phyloP scores from a whole-genome alignment of 2,113 vertebrate genomes.

The Micronycteris hirsuta region DNA sequence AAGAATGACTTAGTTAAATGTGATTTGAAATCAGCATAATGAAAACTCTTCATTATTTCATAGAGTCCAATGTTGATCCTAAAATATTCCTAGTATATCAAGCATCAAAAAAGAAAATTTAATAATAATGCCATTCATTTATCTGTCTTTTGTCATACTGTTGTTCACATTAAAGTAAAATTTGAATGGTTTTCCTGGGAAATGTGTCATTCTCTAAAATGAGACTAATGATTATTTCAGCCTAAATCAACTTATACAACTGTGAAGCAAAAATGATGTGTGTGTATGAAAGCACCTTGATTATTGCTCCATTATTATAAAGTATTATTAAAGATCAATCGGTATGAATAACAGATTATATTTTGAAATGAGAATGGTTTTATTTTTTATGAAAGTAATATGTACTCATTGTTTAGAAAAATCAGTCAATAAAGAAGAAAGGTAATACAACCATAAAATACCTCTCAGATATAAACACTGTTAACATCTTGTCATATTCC shows the following conservation, averaged over 20 bases:
- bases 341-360: neutral
- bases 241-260: neutral
- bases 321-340: neutral
- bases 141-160: neutral
- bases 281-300: neutral
- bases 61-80: neutral
- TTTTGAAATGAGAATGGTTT: neutral
- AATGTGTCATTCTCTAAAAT: neutral
- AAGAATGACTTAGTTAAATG: neutral
- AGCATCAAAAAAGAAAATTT: neutral
- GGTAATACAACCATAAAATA: neutral
- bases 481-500: neutral
- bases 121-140: neutral
- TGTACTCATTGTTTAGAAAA: neutral
- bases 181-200: neutral
- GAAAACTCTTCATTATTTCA: neutral
- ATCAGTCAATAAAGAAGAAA: neutral
- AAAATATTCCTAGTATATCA: neutral
- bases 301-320: neutral
- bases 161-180: neutral
- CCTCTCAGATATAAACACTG: neutral
- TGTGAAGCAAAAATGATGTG: constrained; percentile 2
- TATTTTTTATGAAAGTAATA: neutral
- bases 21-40: neutral
- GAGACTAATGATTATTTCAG: neutral